Base-by-base conservation (phyloP, 2,888 invertebrate species). In the Eumerus sabulonum region DNA sequence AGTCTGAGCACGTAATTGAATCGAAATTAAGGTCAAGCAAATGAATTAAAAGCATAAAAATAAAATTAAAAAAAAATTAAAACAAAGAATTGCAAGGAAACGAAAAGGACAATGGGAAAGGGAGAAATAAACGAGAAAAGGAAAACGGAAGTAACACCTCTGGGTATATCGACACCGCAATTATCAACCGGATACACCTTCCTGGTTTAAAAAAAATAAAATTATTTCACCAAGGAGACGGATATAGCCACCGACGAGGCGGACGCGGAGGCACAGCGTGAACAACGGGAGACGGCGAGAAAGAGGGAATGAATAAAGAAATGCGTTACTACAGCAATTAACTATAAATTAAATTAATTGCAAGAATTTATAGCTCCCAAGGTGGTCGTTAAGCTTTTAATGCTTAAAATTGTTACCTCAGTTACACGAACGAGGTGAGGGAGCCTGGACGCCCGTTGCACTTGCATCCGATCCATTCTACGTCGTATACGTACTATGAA, bases 331-430 rank as follows among this genome's bases (percentile, higher is more conserved):
- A 47, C 50, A 66, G 81, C 82, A 76, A 76, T 82, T 82, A 82
- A 73, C 81, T 68, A 83, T 83, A 83, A 83, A 83, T 81, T 82
- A 82, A 83, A 79, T 83, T 81, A 83, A 83, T 82, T 82, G 82
- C 82, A 66, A 47, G 62, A 73, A 82, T 82, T 82, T 83, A 83
- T 79, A 60, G 79, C 77, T 70, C 83, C 82, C 83, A 60, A 73
- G 77, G 72, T 66, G 73, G 66, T 82, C 82, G 83, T 83, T 82
- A 82, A 83, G 79, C 82, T 81, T 82, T 82, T 82, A 82, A 74
- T 83, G 76, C 82, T 83, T 82, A 48, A 82, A 82, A 83, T 71
- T 82, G 72, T 76, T 82, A 81, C 66, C 70, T 70, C 36, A 44
- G 50, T 66, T 57, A 63, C 51, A 44, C 27, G 27, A n/a, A n/a